Evolutionary conservation across 2,797 vertebrate species (phyloP).

Genomic region (Acomys russatus): DNA sequence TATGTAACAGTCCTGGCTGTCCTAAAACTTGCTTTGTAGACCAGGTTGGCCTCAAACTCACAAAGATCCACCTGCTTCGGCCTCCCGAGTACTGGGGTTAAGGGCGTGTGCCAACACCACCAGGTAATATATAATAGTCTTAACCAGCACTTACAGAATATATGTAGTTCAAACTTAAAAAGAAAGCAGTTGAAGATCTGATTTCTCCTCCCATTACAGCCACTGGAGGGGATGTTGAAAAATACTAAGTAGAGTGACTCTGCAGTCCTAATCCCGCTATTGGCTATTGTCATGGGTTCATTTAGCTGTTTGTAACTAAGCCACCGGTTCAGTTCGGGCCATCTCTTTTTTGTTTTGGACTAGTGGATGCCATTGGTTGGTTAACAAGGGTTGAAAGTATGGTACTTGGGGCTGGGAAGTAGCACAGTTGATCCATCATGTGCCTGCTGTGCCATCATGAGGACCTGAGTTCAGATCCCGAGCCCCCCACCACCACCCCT

Average conservation of each 20-base stretch:
- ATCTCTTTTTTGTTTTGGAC: neutral
- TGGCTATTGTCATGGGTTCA: neutral
- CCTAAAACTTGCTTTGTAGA: neutral
- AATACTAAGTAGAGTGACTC: conserved; percentile 24
- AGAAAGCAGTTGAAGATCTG: conserved; percentile 12
- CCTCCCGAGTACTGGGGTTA: neutral
- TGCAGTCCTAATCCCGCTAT: neutral
- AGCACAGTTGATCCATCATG: neutral
- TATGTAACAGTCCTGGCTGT: neutral
- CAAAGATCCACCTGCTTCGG: neutral
- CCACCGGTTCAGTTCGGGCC: neutral
- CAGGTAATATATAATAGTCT: neutral
- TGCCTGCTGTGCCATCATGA: neutral
- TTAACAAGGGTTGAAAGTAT: conserved; percentile 16
- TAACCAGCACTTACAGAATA: conserved; percentile 42
- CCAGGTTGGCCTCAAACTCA: neutral
- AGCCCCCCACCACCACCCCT: neutral
- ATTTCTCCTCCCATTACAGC: conserved; percentile 34
- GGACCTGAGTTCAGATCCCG: neutral
- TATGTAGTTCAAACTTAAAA: conserved; percentile 35
- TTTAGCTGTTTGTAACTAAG: neutral
- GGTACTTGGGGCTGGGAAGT: neutral
- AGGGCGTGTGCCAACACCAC: neutral
- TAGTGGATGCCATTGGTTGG: neutral
- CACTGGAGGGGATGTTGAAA: conserved; percentile 8